phyloP scores from a whole-genome alignment of 2,888 invertebrate species.

The Torymus aiolomorphi region DNA sequence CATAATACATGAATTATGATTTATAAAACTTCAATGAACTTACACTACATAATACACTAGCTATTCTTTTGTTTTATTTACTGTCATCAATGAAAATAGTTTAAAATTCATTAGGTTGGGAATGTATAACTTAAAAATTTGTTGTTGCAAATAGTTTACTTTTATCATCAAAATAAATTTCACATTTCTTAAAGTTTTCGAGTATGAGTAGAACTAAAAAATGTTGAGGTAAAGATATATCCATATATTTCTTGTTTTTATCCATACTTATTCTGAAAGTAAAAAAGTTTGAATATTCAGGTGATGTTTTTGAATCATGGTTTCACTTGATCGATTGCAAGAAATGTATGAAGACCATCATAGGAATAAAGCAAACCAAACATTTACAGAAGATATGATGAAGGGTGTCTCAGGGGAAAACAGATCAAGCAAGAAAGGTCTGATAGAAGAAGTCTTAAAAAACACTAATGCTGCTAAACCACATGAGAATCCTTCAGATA shows the following conservation, averaged over 20 bases:
- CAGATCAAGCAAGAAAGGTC: background rate
- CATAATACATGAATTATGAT: no score
- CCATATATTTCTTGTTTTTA: background rate
- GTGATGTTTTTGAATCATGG: conserved; percentile 24
- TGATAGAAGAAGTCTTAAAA: no score
- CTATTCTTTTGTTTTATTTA: background rate
- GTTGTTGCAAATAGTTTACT: no score
- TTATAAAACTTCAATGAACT: background rate
- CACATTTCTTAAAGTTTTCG: no score
- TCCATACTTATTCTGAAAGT: background rate
- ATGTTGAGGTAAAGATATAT: no score
- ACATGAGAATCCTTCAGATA: background rate
- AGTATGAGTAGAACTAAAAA: no score
- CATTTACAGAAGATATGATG: background rate
- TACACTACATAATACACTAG: background rate
- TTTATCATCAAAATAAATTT: no score
- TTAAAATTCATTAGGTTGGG: no score
- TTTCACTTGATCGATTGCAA: conserved; percentile 45
- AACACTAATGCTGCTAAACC: no score
- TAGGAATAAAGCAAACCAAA: conserved; percentile 21
- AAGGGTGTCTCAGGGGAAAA: background rate
- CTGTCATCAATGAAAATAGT: no score
- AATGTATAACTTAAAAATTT: no score
- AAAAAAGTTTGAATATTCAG: background rate
- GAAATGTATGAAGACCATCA: conserved; percentile 51